phyloP scores from a whole-genome alignment of 1,140 invertebrate genomes.

The Calliphora vicina region DNA sequence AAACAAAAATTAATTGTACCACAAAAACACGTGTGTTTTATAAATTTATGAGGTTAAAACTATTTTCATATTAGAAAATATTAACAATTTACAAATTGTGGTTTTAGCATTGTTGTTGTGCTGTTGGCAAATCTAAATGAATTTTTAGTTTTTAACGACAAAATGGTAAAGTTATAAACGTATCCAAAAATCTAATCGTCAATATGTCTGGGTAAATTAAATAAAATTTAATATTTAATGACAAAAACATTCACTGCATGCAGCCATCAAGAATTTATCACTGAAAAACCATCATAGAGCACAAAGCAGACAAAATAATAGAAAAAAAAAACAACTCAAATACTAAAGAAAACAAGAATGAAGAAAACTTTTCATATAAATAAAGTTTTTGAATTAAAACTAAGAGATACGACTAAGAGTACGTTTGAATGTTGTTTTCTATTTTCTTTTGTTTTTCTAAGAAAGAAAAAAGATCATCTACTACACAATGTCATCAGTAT shows the following conservation, averaged over 20 bases:
- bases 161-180: too few relatives aligned
- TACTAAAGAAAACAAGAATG: neutral
- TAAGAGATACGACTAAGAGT: neutral
- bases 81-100: neutral
- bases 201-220: too few relatives aligned
- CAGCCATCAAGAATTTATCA: neutral
- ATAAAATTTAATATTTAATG: neutral
- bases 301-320: neutral
- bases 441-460: too few relatives aligned
- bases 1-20: neutral
- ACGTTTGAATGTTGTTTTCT: too few relatives aligned
- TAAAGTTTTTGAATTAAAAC: neutral
- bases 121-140: too few relatives aligned
- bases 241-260: neutral
- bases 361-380: neutral
- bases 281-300: neutral
- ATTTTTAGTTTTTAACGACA: too few relatives aligned
- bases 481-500: too few relatives aligned
- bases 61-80: neutral
- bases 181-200: too few relatives aligned
- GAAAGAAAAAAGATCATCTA: too few relatives aligned
- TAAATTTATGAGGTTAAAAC: constrained; percentile 1
- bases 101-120: neutral
- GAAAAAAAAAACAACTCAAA: too few relatives aligned
- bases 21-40: neutral